These are phyloP conservation scores for Psammodynastes pulverulentus DNA, from an alignment of 2,113 vertebrate species.

Conservation along the genomic window DNA sequence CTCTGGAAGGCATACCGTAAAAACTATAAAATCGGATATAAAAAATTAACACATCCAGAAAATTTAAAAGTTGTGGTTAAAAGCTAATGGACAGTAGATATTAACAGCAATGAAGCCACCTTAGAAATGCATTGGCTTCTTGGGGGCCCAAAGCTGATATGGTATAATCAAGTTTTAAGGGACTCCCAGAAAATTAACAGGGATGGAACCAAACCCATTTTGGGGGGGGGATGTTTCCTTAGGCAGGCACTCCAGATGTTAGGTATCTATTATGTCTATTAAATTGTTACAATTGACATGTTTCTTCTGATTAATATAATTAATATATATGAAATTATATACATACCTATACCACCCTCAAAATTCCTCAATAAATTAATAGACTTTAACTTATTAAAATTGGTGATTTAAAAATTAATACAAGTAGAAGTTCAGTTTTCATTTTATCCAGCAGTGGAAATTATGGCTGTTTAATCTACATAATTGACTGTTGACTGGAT, in stretches of 20 bases:
- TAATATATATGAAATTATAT: not conserved
- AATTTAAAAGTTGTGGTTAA: not conserved
- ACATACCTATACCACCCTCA: not conserved
- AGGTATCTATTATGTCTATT: not conserved
- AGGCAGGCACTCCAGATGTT: not conserved
- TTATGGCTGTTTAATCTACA: not conserved
- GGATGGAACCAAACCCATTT: not conserved
- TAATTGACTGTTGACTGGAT: not conserved
- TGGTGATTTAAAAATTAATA: not conserved
- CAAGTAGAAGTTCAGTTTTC: not conserved
- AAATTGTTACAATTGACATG: conserved; percentile 50
- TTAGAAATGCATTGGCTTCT: not conserved
- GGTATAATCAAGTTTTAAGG: not conserved
- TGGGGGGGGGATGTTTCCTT: not conserved
- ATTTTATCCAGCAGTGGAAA: not conserved
- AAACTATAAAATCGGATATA: not conserved
- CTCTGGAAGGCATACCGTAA: not conserved
- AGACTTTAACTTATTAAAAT: not conserved
- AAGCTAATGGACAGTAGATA: not conserved
- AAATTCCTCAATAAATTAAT: not conserved
- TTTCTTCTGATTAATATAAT: conserved; percentile 34
- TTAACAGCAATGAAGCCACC: not conserved
- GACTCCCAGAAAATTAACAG: not conserved
- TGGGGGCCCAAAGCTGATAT: not conserved
- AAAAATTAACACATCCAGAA: not conserved